These are phyloP conservation scores for Carassius carassius DNA, from an alignment of 2,113 vertebrate genomes.

Conservation along the genomic window DNA sequence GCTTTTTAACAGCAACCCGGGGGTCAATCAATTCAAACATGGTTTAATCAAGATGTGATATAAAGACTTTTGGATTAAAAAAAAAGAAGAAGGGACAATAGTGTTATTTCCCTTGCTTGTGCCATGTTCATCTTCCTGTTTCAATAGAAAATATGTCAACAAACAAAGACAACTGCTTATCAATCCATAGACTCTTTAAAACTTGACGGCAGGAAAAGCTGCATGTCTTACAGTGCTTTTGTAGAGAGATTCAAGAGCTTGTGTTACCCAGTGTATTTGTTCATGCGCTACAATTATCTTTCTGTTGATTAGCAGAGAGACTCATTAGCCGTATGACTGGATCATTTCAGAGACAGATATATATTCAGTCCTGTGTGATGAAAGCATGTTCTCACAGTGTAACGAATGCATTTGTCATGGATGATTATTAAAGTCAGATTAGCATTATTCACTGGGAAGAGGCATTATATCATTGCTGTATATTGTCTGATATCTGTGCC, in stretches of 20 bases:
- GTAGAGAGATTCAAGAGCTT: background rate
- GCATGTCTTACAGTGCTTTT: conserved; percentile 13
- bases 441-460: conserved; percentile 19
- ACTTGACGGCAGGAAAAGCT: background rate
- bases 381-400: background rate
- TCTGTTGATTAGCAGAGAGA: conserved; percentile 43
- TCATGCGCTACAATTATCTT: conserved; percentile 27
- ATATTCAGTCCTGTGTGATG: background rate
- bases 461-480: background rate
- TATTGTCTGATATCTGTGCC: background rate
- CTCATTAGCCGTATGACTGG: conserved; percentile 23
- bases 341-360: conserved; percentile 19
- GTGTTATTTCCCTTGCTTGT: background rate
- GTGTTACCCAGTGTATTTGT: conserved; percentile 31
- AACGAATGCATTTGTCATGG: conserved; percentile 18
- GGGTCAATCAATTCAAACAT: conserved; percentile 6
- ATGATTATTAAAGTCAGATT: conserved; percentile 27
- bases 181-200: background rate
- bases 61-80: background rate
- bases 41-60: background rate
- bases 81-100: background rate
- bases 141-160: background rate
- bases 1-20: background rate
- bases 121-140: background rate
- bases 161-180: background rate